A percentile compares a stretch with the other conserved stretches of the same genome.
Conservation (phyloP, 2,888 invertebrate genomes). For the Tetanocera ferruginea region DNA sequence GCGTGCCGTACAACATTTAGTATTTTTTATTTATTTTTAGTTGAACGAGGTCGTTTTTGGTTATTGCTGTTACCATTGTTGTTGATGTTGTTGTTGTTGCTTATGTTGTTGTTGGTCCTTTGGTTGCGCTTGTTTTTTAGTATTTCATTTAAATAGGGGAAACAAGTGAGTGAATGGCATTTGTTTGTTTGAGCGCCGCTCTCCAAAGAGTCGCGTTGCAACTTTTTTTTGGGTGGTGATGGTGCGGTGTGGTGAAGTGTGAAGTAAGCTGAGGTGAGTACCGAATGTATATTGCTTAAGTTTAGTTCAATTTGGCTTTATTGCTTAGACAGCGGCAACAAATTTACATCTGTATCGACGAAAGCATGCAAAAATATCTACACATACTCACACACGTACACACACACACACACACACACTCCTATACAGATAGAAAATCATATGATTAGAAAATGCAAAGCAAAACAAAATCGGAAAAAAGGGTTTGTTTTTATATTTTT, state of each 20-base stretch:
- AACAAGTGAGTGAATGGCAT: constrained; percentile 37
- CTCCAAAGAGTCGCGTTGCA: constrained; percentile 12
- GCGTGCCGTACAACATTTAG: constrained; percentile 22
- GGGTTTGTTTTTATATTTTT: constrained; percentile 47
- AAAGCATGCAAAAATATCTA: constrained; percentile 37
- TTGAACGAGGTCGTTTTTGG: constrained; percentile 34
- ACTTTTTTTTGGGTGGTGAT: neutral
- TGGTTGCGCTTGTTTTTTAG: neutral
- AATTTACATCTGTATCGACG: constrained; percentile 3
- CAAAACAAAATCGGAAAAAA: constrained; percentile 54
- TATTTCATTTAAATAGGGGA: constrained; percentile 15
- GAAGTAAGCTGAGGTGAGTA: constrained; percentile 7
- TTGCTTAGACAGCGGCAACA: constrained; percentile 20
- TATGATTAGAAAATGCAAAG: constrained; percentile 53
- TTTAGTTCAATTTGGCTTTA: constrained; percentile 14
- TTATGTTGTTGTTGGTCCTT: constrained; percentile 5
- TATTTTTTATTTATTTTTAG: constrained; percentile 35
- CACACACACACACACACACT: neutral
- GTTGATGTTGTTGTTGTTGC: constrained; percentile 45
- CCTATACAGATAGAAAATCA: neutral
- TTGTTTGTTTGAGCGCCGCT: constrained; percentile 40
- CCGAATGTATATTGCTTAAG: constrained; percentile 3
- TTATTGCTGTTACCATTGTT: constrained; percentile 45
- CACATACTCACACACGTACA: constrained; percentile 18
- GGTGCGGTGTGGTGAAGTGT: constrained; percentile 1